These are phyloP conservation scores for Gnathonemus longibarbis DNA, from an alignment of 2,113 vertebrate species.

Conservation along the genomic window DNA sequence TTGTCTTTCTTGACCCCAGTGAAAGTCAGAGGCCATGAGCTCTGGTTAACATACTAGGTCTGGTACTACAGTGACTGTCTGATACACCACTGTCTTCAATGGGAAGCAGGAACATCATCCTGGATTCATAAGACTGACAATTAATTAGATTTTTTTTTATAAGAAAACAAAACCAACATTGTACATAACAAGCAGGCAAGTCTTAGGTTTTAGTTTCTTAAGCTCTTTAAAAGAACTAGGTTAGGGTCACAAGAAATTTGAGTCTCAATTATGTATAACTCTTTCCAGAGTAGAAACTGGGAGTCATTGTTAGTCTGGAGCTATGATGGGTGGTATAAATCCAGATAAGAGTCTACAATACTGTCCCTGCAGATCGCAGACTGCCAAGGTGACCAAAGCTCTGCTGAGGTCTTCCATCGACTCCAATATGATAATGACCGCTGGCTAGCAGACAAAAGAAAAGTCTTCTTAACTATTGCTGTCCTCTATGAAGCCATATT, in stretches of 20 bases:
- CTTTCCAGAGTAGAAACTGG: not conserved
- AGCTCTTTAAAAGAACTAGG: not conserved
- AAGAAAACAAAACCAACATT: not conserved
- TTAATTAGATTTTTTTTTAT: not conserved
- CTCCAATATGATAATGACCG: conserved; percentile 21
- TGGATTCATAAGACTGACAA: not conserved
- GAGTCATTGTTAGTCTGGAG: conserved; percentile 5
- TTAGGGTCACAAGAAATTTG: not conserved
- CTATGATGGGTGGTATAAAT: not conserved
- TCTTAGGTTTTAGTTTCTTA: not conserved
- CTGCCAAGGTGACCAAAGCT: conserved; percentile 22
- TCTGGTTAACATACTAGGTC: too few species aligned
- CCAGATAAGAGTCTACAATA: conserved; percentile 19
- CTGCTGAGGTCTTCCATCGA: conserved; percentile 19
- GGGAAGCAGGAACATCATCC: not conserved
- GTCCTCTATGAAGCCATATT: conserved; percentile 22
- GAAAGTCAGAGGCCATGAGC: not conserved
- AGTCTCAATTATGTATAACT: not conserved
- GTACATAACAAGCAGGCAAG: not conserved
- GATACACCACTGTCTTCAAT: not conserved
- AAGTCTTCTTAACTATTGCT: conserved; percentile 22
- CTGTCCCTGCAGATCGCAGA: conserved; percentile 10
- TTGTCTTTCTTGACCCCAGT: not conserved
- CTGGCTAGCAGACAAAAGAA: conserved; percentile 23
- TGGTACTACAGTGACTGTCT: not conserved